These are phyloP conservation scores for Rhynchotus rufescens DNA, from an alignment of 2,797 vertebrate species.

Conservation along the genomic window DNA sequence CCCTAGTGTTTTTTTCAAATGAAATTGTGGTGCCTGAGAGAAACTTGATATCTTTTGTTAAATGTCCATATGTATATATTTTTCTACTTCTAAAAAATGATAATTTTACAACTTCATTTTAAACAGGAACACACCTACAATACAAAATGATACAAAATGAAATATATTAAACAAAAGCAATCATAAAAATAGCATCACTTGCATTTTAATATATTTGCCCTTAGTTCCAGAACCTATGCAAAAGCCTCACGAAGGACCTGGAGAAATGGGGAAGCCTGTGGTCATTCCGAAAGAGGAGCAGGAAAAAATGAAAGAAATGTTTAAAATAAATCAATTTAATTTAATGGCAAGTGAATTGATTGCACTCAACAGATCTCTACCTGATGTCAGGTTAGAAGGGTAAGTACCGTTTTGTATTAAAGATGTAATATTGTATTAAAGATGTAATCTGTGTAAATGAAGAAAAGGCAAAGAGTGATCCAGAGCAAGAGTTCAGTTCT, in stretches of 20 bases:
- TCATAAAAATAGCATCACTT: not conserved
- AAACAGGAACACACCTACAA: not conserved
- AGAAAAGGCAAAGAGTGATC: not conserved
- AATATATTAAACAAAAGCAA: not conserved
- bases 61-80: not conserved
- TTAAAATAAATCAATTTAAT: conserved; percentile 99
- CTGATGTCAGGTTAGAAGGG: conserved; percentile 97
- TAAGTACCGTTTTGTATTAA: conserved; percentile 79
- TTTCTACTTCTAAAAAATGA: not conserved
- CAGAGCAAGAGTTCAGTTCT: not conserved
- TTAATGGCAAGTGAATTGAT: conserved; percentile 99
- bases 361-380: conserved; percentile 95
- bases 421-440: not conserved
- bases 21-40: not conserved
- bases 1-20: not conserved
- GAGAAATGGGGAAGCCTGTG: conserved; percentile 97
- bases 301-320: conserved; percentile 99
- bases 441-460: conserved; percentile 1
- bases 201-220: conserved; percentile 27
- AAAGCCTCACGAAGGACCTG: conserved; percentile 93
- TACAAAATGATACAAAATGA: not conserved
- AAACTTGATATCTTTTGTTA: not conserved
- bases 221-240: conserved; percentile 86
- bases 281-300: conserved; percentile 97
- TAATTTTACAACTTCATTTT: not conserved